Percentiles rank a stretch among this genome's conserved stretches.
Conservation (phyloP, 2,888 invertebrate species). For the Chrysotoxum bicinctum region DNA sequence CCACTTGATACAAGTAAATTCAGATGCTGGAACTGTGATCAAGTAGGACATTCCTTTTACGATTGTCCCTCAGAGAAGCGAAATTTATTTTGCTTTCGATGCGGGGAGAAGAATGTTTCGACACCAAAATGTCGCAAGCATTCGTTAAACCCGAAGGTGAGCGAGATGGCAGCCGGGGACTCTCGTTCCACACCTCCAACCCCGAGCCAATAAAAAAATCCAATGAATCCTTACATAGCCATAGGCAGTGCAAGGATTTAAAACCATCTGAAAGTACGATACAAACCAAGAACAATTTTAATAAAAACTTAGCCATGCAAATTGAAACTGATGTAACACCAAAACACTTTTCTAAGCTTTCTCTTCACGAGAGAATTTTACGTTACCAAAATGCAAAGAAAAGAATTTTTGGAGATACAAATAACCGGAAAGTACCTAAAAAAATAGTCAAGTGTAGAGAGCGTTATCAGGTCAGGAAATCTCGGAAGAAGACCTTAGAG, state of each 20-base stretch:
- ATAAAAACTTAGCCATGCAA: too few relatives aligned
- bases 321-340: neutral
- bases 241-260: neutral
- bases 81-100: slow-evolving; percentile 20
- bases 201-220: slow-evolving; percentile 12
- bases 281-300: neutral
- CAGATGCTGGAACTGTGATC: slow-evolving; percentile 16
- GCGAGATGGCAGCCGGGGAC: too few relatives aligned
- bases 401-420: neutral
- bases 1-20: neutral
- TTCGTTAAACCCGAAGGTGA: neutral
- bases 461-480: neutral
- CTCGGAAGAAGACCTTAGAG: neutral
- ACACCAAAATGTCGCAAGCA: slow-evolving; percentile 5
- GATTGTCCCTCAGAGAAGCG: neutral
- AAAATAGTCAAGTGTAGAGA: neutral
- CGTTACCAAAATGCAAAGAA: neutral
- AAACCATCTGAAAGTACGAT: too few relatives aligned
- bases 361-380: neutral
- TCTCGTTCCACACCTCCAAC: neutral
- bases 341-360: neutral
- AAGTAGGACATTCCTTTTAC: slow-evolving; percentile 9
- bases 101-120: slow-evolving; percentile 19
- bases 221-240: neutral
- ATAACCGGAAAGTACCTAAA: neutral